Conservation (phyloP, 2,888 invertebrate genomes). For the Synergus itoensis region DNA sequence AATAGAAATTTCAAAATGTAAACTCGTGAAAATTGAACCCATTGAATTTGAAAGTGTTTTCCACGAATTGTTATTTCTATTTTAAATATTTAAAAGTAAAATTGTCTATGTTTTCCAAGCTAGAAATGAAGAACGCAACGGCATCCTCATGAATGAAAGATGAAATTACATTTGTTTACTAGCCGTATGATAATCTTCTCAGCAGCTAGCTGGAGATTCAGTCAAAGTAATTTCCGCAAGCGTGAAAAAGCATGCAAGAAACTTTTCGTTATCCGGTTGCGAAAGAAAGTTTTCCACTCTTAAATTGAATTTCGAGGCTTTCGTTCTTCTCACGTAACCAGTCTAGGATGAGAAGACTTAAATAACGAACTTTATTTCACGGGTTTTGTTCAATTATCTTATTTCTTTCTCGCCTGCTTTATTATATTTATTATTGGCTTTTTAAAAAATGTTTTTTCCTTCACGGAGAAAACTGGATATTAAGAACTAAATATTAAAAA, state of each 20-base stretch:
- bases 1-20: too few relatives aligned
- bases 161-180: constrained; percentile 7
- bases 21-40: too few relatives aligned
- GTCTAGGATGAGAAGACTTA: constrained; percentile 22
- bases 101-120: too few relatives aligned
- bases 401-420: not conserved
- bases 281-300: constrained; percentile 22
- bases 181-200: constrained; percentile 20
- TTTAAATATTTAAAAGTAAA: too few relatives aligned
- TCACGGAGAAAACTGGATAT: too few relatives aligned
- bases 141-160: constrained; percentile 19
- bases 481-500: too few relatives aligned
- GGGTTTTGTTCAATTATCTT: constrained; percentile 22
- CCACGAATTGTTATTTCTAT: too few relatives aligned
- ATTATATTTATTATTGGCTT: not conserved
- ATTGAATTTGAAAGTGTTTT: too few relatives aligned
- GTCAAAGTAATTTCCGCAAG: constrained; percentile 36
- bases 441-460: too few relatives aligned
- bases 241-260: constrained; percentile 38
- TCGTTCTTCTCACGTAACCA: constrained; percentile 28
- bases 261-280: constrained; percentile 39
- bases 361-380: constrained; percentile 26
- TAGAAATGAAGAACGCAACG: too few relatives aligned
- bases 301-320: constrained; percentile 39
- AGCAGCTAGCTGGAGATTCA: constrained; percentile 20